Evolutionary conservation across 1,140 invertebrate genomes (phyloP).

Genomic region (Heliothis subflexa): DNA sequence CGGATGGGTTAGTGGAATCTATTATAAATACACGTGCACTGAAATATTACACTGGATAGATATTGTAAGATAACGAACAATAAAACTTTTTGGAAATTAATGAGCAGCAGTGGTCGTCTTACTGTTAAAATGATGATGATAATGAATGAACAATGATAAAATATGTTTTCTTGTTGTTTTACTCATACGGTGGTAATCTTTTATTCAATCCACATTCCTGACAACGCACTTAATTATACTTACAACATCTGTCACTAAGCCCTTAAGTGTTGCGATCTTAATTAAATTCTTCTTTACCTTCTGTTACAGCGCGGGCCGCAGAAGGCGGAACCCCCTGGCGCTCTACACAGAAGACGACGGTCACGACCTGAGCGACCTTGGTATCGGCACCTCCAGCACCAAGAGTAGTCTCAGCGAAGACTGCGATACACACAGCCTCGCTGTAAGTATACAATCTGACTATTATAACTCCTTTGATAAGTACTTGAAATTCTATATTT

Average conservation of each 20-base stretch:
- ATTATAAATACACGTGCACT: slow-evolving; percentile 4
- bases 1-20: not conserved
- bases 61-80: too few relatives aligned
- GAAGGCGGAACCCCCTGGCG: slow-evolving; percentile 88
- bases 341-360: slow-evolving; percentile 92
- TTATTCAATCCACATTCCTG: too few relatives aligned
- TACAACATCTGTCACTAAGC: not conserved
- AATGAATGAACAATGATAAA: too few relatives aligned
- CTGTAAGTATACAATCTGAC: slow-evolving; percentile 84
- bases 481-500: not conserved
- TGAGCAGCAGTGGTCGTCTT: too few relatives aligned
- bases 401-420: slow-evolving; percentile 91
- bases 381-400: slow-evolving; percentile 92
- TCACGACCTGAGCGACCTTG: slow-evolving; percentile 93
- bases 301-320: slow-evolving; percentile 86
- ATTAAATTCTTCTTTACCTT: slow-evolving; percentile 32
- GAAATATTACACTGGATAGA: not conserved
- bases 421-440: slow-evolving; percentile 90
- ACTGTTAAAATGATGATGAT: too few relatives aligned
- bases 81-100: not conserved
- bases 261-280: not conserved
- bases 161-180: too few relatives aligned
- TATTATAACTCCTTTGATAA: not conserved
- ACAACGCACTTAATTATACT: not conserved
- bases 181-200: too few relatives aligned